A percentile compares a stretch with the other conserved stretches of the same genome.
Conservation (phyloP, 2,888 invertebrate species). For the Rhabditophanes sp. region DNA sequence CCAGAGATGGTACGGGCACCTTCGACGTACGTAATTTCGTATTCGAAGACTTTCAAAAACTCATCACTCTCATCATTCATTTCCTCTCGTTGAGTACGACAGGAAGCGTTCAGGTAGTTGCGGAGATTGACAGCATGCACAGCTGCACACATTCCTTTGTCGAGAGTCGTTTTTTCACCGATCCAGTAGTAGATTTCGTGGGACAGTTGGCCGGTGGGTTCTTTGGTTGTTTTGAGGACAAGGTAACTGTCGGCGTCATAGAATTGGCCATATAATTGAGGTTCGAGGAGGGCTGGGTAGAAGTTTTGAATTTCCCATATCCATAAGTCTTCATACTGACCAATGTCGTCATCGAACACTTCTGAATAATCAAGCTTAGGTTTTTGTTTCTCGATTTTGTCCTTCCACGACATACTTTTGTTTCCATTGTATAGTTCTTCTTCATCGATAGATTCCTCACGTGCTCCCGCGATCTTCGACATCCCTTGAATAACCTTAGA, state of each 20-base stretch:
- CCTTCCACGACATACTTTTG: constrained; percentile 23
- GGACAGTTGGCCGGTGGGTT: constrained; percentile 55
- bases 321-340: constrained; percentile 61
- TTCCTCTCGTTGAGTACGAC: constrained; percentile 73
- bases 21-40: constrained; percentile 79
- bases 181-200: constrained; percentile 99
- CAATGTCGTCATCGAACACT: constrained; percentile 57
- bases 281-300: constrained; percentile 70
- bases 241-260: constrained; percentile 93
- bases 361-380: constrained; percentile 35
- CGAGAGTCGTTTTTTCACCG: constrained; percentile 65
- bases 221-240: constrained; percentile 48
- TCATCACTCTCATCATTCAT: constrained; percentile 91
- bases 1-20: constrained; percentile 93
- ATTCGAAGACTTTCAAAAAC: constrained; percentile 75
- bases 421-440: constrained; percentile 22
- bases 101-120: constrained; percentile 71
- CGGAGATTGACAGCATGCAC: constrained; percentile 96
- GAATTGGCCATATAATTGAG: constrained; percentile 82
- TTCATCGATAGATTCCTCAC: constrained; percentile 18
- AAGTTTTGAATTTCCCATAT: constrained; percentile 99
- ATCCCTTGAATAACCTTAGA: constrained; percentile 53
- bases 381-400: constrained; percentile 29
- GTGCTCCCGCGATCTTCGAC: constrained; percentile 58
- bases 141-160: constrained; percentile 84